Percentiles rank a stretch among this genome's conserved stretches.
phyloP scores from a whole-genome alignment of 2,888 invertebrate species.

The Epicampocera succincta region DNA sequence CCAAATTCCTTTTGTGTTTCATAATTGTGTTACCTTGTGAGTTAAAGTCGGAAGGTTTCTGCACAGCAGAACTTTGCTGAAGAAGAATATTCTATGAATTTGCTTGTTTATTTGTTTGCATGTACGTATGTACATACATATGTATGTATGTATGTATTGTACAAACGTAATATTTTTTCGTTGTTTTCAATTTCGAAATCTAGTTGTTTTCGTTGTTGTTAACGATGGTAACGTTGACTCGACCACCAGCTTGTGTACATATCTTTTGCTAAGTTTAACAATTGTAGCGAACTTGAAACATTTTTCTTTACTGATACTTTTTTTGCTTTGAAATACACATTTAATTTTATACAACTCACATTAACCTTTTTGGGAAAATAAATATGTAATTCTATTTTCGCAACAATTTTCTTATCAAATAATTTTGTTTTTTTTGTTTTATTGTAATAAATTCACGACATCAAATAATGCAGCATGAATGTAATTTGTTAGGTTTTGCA shows the following conservation, averaged over 20 bases:
- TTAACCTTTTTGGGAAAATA: no score
- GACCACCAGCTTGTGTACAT: constrained; percentile 23
- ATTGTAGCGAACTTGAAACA: constrained; percentile 24
- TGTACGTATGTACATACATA: no score
- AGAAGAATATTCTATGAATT: no score
- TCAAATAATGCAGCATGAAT: no score
- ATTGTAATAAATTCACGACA: no score
- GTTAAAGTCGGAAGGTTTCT: no score
- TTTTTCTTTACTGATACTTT: constrained; percentile 8
- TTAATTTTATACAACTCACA: constrained; percentile 14
- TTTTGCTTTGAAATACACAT: constrained; percentile 6
- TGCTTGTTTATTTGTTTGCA: no score
- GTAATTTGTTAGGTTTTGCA: no score
- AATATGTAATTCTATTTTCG: no score
- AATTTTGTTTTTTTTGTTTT: not conserved
- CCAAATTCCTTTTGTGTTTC: no score
- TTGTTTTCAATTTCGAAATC: constrained; percentile 1
- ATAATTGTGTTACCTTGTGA: no score
- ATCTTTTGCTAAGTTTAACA: constrained; percentile 23
- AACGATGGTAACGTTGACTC: constrained; percentile 23
- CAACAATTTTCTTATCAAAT: not conserved
- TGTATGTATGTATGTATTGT: constrained; percentile 17
- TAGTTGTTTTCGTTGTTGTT: constrained; percentile 19
- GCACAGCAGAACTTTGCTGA: no score
- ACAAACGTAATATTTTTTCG: constrained; percentile 4